These are phyloP conservation scores for Chionodraco myersi DNA, from an alignment of 2,113 vertebrate species.

Conservation along the genomic window DNA sequence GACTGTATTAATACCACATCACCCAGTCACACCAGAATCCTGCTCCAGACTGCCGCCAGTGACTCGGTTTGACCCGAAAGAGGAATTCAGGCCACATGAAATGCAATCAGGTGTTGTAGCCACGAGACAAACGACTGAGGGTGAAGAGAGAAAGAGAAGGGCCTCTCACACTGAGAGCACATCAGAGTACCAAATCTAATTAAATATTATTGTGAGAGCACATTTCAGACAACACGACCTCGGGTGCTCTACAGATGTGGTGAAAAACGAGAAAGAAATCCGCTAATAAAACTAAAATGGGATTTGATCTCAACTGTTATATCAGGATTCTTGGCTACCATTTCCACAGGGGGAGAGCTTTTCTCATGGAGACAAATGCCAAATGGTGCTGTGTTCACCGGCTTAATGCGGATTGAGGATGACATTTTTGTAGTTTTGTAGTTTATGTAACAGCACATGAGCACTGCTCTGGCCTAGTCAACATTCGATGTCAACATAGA, in stretches of 20 bases:
- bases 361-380: too few species aligned
- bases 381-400: too few species aligned
- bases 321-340: background rate
- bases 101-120: slow-evolving; percentile 33
- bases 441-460: too few species aligned
- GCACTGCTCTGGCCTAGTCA: too few species aligned
- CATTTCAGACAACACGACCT: slow-evolving; percentile 4
- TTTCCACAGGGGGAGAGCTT: slow-evolving; percentile 2
- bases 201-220: slow-evolving; percentile 30
- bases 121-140: background rate
- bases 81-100: slow-evolving; percentile 40
- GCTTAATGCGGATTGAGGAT: too few species aligned
- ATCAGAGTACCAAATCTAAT: background rate
- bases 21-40: background rate
- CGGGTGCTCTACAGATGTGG: background rate
- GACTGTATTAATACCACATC: background rate
- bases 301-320: background rate
- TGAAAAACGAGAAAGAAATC: background rate
- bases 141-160: background rate
- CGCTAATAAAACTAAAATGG: background rate
- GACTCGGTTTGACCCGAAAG: background rate
- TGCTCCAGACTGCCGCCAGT: background rate
- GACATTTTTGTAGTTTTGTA: too few species aligned
- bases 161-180: background rate
- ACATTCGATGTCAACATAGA: too few species aligned